Conservation (phyloP, 2,888 invertebrate genomes). For the Mythimna lalbum region DNA sequence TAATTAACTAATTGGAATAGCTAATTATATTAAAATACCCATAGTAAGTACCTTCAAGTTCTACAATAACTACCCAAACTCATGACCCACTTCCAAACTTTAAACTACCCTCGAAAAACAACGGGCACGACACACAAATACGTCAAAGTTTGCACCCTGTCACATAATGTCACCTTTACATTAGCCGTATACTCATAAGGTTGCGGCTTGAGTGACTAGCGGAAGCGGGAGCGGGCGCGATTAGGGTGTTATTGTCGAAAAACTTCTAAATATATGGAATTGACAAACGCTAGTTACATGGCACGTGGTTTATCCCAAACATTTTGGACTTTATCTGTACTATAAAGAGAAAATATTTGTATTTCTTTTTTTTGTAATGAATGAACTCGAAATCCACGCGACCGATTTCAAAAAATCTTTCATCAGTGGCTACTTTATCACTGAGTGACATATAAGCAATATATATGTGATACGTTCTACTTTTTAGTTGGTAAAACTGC, state of each 20-base stretch:
- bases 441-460: too few relatives aligned
- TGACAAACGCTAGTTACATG: background rate
- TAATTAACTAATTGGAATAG: too few relatives aligned
- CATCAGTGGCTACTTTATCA: too few relatives aligned
- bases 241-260: background rate
- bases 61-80: background rate
- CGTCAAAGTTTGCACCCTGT: constrained; percentile 54
- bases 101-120: constrained; percentile 42
- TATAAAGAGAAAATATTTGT: too few relatives aligned
- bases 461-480: too few relatives aligned
- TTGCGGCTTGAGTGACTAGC: background rate
- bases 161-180: constrained; percentile 50
- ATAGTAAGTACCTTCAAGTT: background rate
- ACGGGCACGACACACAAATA: constrained; percentile 58
- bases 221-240: constrained; percentile 7
- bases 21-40: too few relatives aligned
- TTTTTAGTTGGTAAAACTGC: too few relatives aligned
- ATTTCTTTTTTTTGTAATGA: too few relatives aligned
- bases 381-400: too few relatives aligned
- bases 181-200: constrained; percentile 45
- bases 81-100: constrained; percentile 48
- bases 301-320: background rate
- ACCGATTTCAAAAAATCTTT: too few relatives aligned
- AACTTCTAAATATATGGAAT: background rate
- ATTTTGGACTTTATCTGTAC: too few relatives aligned